Evolutionary conservation across 2,113 vertebrate genomes (phyloP), one percentile per base, ranked within the genome.

Genomic region (Labeo rohita): DNA sequence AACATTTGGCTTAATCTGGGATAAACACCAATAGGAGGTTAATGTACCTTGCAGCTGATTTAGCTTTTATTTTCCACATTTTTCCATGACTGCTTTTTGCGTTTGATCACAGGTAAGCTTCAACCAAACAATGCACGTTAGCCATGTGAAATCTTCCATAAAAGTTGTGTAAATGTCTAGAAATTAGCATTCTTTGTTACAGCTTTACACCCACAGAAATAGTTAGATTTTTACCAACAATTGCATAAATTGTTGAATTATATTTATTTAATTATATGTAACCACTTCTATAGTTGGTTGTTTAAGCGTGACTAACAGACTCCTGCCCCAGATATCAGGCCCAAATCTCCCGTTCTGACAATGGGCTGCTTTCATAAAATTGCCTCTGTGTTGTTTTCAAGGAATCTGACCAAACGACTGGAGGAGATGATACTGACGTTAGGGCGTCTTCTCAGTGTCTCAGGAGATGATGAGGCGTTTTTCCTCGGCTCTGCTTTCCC

Each of bases 401-500:
- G 72, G 49, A 54, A 50, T 50, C 47, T 50, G 21, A 28, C n/a
- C 75, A 54, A 77, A 34, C n/a, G 15, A 82, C 4, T 34, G 3
- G 13, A 54, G 16, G 8, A 61, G 15, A 52, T 18, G 21, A n/a
- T 50, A 63, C 61, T 78, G 39, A 3, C 49, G 47, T 70, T 52
- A 75, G 34, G 66, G 77, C 70, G 65, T 54, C 18, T 45, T 88
- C 70, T 76, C 74, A 85, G 63, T 45, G 76, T 54, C 73, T 83
- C 34, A 9, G 16, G 50, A 49, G 68, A 43, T 9, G 54, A 86
- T 52, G 43, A 79, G 36, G 34, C 47, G 23, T 86, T 59, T 74
- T 39, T 86, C 39, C 81, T 65, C 74, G 3, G 28, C 56, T 72
- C 79, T 23, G 12, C 52, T 36, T 15, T 59, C 34, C 59, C 9